Conservation (phyloP, 2,888 invertebrate species). For the Coenonympha arcania region DNA sequence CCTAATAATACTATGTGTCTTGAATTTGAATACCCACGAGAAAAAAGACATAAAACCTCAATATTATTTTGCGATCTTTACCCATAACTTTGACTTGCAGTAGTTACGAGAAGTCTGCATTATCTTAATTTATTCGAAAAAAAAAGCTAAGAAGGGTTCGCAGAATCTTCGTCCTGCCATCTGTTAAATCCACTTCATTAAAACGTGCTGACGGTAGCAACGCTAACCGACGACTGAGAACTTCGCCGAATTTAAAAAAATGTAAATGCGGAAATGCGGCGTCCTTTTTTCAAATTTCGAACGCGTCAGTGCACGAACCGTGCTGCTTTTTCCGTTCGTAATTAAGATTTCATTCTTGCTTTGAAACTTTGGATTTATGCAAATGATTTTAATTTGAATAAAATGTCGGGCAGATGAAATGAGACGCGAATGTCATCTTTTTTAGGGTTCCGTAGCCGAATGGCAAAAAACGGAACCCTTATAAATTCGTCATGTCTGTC, state of each 20-base stretch:
- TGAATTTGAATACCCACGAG: no score
- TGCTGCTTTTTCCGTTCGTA: neutral
- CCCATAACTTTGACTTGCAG: no score
- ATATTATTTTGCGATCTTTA: no score
- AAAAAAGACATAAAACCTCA: no score
- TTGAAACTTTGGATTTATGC: neutral
- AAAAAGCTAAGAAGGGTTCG: neutral
- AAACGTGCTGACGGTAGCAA: neutral
- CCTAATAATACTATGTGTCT: no score
- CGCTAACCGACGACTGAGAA: neutral
- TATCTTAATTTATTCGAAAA: no score
- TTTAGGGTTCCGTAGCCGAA: no score
- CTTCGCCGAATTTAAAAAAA: neutral
- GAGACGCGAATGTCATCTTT: neutral
- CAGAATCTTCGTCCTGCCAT: neutral
- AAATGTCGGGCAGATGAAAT: neutral
- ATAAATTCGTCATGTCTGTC: no score
- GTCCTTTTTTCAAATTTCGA: slow-evolving; percentile 7
- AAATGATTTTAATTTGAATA: slow-evolving; percentile 1
- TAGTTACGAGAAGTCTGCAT: no score
- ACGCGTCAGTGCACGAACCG: slow-evolving; percentile 3
- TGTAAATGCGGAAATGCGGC: slow-evolving; percentile 2
- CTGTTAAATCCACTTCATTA: slow-evolving; percentile 2
- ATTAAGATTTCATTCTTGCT: slow-evolving; percentile 4
- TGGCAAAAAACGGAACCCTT: no score